Conservation (phyloP, 2,797 vertebrate genomes). For the Buceros bicornis region DNA sequence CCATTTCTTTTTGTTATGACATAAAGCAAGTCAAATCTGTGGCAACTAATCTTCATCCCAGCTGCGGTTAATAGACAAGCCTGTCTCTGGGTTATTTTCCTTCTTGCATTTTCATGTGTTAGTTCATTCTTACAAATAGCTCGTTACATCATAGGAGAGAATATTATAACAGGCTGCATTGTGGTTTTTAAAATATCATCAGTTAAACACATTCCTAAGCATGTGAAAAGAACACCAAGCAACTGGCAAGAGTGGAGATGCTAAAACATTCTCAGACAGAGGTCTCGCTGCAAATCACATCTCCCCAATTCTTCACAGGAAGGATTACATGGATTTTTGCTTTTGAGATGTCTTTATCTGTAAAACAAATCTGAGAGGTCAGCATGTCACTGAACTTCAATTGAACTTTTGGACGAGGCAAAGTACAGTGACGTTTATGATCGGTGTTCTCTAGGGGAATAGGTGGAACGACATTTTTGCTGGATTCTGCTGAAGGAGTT, state of each 20-base stretch:
- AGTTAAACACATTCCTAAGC: not conserved
- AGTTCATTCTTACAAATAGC: slow-evolving; percentile 32
- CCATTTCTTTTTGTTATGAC: not conserved
- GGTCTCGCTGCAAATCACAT: not conserved
- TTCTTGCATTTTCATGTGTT: not conserved
- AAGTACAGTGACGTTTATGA: not conserved
- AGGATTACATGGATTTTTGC: not conserved
- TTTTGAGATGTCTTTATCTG: not conserved
- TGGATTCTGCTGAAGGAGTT: not conserved
- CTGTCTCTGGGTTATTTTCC: not conserved
- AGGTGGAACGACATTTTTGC: not conserved
- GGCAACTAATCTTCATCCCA: not conserved
- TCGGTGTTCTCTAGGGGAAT: not conserved
- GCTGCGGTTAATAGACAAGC: not conserved
- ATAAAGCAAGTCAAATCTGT: not conserved
- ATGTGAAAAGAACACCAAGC: not conserved
- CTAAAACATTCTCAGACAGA: not conserved
- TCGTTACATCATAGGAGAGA: not conserved
- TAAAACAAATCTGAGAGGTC: not conserved
- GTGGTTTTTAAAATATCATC: not conserved
- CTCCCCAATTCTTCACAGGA: not conserved
- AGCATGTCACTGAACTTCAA: not conserved
- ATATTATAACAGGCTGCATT: not conserved
- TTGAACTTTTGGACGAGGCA: not conserved
- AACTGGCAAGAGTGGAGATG: not conserved